Evolutionary conservation across 2,888 invertebrate species (phyloP).

Genomic region (Caenorhabditis doughertyi): DNA sequence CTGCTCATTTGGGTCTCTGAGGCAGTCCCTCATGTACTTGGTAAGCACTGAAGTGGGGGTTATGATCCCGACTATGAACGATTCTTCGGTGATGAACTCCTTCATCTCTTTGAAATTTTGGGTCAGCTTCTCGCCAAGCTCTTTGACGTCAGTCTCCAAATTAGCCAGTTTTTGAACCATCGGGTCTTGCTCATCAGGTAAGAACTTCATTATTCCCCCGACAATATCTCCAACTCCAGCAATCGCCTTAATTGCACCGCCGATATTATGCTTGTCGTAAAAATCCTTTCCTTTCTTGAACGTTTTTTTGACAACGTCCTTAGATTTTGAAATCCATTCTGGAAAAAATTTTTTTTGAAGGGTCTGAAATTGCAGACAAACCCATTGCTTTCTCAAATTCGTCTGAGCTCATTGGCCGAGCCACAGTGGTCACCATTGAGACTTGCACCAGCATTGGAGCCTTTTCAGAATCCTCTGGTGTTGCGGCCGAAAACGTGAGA

Average conservation of each 20-base stretch:
- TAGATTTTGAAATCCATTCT: neutral
- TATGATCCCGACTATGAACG: neutral
- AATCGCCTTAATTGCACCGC: neutral
- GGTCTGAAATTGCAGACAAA: neutral
- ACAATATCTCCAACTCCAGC: neutral
- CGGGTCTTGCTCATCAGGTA: neutral
- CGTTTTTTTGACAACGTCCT: neutral
- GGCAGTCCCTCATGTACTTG: constrained; percentile 5
- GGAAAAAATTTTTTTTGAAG: neutral
- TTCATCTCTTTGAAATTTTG: constrained; percentile 12
- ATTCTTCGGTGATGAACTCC: neutral
- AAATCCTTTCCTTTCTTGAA: neutral
- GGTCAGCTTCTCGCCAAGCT: neutral
- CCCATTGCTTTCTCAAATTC: neutral
- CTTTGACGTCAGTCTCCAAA: neutral
- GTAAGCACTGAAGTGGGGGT: constrained; percentile 1
- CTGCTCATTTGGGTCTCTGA: neutral
- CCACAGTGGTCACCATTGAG: constrained; percentile 11
- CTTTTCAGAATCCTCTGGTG: neutral
- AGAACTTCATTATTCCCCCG: neutral
- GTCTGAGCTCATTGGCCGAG: neutral
- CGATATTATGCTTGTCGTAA: neutral
- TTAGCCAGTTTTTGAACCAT: neutral
- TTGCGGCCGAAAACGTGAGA: neutral
- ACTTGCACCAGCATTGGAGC: neutral